Evolutionary conservation across 2,888 invertebrate species (phyloP).

Genomic region (Tenthredo scrophulariae): DNA sequence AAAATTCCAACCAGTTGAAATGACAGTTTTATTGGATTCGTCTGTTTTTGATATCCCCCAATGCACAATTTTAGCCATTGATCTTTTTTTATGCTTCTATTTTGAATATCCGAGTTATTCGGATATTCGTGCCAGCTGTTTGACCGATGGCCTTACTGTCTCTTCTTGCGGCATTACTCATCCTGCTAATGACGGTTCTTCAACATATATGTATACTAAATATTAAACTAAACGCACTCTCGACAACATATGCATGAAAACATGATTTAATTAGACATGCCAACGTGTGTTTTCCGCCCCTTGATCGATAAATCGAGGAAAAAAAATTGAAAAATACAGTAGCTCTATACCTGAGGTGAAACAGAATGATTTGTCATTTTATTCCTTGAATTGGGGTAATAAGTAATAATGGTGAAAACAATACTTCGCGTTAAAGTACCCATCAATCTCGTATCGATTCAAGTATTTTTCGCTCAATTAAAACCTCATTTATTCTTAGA

Average conservation of each 20-base stretch:
- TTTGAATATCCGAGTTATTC: not conserved
- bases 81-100: too few species aligned
- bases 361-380: not conserved
- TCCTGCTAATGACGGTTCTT: not conserved
- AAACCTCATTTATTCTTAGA: not conserved
- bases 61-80: too few species aligned
- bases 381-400: not conserved
- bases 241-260: not conserved
- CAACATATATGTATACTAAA: not conserved
- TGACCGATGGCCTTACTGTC: slow-evolving; percentile 14
- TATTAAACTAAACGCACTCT: not conserved
- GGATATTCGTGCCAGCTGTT: slow-evolving; percentile 7
- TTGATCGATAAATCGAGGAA: not conserved
- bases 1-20: too few species aligned
- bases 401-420: slow-evolving; percentile 1
- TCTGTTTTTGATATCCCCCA: too few species aligned
- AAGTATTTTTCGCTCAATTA: not conserved
- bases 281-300: not conserved
- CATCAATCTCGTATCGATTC: not conserved
- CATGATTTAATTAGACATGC: not conserved
- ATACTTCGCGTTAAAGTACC: not conserved
- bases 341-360: not conserved
- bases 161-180: not conserved
- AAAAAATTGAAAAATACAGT: not conserved
- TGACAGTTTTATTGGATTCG: too few species aligned